Percentiles rank a stretch among this genome's conserved stretches.
These are phyloP conservation scores for Philopotamus ludificatus DNA, from an alignment of 1,140 invertebrate species.

Conservation along the genomic window DNA sequence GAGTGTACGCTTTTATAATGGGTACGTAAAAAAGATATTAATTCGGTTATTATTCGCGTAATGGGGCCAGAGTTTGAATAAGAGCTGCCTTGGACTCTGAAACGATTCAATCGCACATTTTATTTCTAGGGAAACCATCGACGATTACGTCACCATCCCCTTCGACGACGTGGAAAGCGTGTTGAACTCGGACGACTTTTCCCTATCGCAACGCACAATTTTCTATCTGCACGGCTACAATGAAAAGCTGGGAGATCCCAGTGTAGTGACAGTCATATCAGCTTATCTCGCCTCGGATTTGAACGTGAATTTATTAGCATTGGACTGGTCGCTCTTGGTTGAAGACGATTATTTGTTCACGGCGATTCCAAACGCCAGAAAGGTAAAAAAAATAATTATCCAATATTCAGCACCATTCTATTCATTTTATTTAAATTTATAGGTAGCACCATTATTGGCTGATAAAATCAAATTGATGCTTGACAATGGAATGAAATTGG, in stretches of 20 bases:
- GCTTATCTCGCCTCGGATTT: neutral
- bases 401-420: neutral
- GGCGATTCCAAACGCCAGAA: constrained; percentile 1
- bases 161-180: neutral
- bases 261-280: neutral
- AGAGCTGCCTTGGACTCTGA: no score
- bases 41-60: no score
- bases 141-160: neutral
- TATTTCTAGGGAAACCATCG: constrained; percentile 2
- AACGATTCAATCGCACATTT: no score
- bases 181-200: neutral
- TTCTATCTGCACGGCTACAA: constrained; percentile 8
- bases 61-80: no score
- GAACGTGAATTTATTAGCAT: neutral
- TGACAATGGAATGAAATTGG: constrained; percentile 5
- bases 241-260: neutral
- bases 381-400: constrained; percentile 8
- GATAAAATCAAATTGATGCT: constrained; percentile 7
- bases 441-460: neutral
- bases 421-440: neutral
- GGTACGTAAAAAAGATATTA: no score
- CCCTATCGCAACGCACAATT: neutral
- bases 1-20: constrained; percentile 9
- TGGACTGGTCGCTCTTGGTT: neutral
- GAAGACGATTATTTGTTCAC: neutral